Conservation (phyloP, 2,888 invertebrate species). For the Hipparchia sbordonii region DNA sequence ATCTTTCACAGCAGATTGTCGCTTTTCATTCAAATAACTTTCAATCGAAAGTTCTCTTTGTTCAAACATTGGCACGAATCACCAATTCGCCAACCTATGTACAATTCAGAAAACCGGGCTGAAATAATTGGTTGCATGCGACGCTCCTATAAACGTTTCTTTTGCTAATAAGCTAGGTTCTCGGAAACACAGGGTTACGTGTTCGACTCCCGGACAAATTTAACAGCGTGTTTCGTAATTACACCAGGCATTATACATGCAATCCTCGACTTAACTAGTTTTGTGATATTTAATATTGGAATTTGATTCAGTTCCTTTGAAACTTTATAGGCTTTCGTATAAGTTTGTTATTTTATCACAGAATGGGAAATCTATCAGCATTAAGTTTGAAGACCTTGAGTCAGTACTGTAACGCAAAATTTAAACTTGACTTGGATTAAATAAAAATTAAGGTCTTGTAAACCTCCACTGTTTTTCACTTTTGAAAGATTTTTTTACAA, state of each 20-base stretch:
- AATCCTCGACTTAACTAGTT: conserved; percentile 9
- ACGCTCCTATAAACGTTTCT: conserved; percentile 46
- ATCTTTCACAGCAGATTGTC: too few relatives aligned
- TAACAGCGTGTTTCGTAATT: conserved; percentile 41
- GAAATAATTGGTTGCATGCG: conserved; percentile 47
- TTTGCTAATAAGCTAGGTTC: conserved; percentile 45
- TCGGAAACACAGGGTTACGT: conserved; percentile 44
- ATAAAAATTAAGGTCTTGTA: too few relatives aligned
- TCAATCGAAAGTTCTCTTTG: conserved; percentile 5
- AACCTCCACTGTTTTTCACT: too few relatives aligned
- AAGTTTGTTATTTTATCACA: too few relatives aligned
- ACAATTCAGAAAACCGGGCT: conserved; percentile 14
- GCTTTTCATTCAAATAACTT: neutral
- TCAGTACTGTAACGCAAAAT: too few relatives aligned
- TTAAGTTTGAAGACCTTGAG: too few relatives aligned
- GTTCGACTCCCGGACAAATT: conserved; percentile 44
- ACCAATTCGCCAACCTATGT: neutral
- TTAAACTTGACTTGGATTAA: too few relatives aligned
- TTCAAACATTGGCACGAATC: conserved; percentile 33
- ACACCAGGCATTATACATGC: conserved; percentile 33
- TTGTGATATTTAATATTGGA: conserved; percentile 6
- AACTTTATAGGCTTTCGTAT: too few relatives aligned
- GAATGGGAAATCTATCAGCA: too few relatives aligned
- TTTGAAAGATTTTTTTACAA: too few relatives aligned
- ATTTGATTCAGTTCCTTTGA: too few relatives aligned